A percentile compares a stretch with the other conserved stretches of the same genome.
phyloP scores from a whole-genome alignment of 2,888 invertebrate species.

The Drosophila mettleri region DNA sequence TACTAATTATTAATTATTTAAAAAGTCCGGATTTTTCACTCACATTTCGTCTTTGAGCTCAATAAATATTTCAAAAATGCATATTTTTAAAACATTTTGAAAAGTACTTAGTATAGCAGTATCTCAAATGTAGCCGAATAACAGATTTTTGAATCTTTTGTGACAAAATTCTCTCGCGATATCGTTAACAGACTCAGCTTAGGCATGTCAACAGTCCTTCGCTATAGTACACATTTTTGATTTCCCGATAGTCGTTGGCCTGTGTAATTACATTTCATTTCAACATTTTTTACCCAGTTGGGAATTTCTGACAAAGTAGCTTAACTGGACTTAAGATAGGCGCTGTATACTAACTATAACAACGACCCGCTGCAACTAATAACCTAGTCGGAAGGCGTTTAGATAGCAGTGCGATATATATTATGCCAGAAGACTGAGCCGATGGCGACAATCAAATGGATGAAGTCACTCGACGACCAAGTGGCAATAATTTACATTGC shows the following conservation, averaged over 20 bases:
- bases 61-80: too few relatives aligned
- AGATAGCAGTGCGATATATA: slow-evolving; percentile 62
- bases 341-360: slow-evolving; percentile 24
- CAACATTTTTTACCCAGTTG: slow-evolving; percentile 10
- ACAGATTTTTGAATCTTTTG: too few relatives aligned
- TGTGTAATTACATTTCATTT: slow-evolving; percentile 6
- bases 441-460: slow-evolving; percentile 59
- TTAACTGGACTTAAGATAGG: slow-evolving; percentile 54
- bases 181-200: background rate
- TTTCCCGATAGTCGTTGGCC: background rate
- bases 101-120: too few relatives aligned
- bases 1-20: too few relatives aligned
- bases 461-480: slow-evolving; percentile 67
- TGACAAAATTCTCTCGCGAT: background rate
- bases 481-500: slow-evolving; percentile 74
- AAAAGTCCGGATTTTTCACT: too few relatives aligned
- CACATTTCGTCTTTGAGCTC: too few relatives aligned
- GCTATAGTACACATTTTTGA: background rate
- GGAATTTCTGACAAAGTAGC: slow-evolving; percentile 14
- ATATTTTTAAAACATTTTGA: too few relatives aligned
- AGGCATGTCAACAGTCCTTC: too few relatives aligned
- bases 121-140: too few relatives aligned
- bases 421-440: slow-evolving; percentile 53
- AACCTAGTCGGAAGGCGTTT: slow-evolving; percentile 27
- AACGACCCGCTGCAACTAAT: slow-evolving; percentile 50